phyloP scores from a whole-genome alignment of 2,113 vertebrate species.

The Prietella phreatophila region DNA sequence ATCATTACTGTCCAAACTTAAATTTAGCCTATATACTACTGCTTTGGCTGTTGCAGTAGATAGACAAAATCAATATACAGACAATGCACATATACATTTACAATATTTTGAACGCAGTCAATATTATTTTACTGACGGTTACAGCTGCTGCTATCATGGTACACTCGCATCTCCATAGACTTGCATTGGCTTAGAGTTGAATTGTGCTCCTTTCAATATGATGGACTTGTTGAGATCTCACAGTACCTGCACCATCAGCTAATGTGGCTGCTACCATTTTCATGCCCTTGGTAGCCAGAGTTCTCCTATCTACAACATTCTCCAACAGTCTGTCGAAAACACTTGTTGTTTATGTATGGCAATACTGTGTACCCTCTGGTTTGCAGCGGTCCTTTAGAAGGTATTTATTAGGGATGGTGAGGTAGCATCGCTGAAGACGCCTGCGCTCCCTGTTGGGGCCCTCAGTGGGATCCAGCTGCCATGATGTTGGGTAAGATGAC shows the following conservation, averaged over 20 bases:
- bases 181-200: not conserved
- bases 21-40: not conserved
- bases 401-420: conserved; percentile 98
- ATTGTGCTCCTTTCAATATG: not conserved
- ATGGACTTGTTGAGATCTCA: not conserved
- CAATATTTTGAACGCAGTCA: not conserved
- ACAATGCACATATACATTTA: not conserved
- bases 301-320: not conserved
- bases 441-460: conserved; percentile 93
- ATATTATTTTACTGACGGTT: not conserved
- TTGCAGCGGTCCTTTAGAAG: conserved; percentile 90
- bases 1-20: not conserved
- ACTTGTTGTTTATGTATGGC: too few species aligned
- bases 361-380: conserved; percentile 76
- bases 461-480: conserved; percentile 96
- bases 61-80: not conserved
- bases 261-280: not conserved
- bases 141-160: not conserved
- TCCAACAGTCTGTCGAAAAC: not conserved
- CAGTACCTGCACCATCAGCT: not conserved
- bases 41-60: not conserved
- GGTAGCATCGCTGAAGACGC: conserved; percentile 91
- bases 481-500: conserved; percentile 88
- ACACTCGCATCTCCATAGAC: not conserved
- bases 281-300: not conserved